A percentile compares a stretch with the other conserved stretches of the same genome.
phyloP scores from a whole-genome alignment of 2,113 vertebrate species.

The Globicephala melas region DNA sequence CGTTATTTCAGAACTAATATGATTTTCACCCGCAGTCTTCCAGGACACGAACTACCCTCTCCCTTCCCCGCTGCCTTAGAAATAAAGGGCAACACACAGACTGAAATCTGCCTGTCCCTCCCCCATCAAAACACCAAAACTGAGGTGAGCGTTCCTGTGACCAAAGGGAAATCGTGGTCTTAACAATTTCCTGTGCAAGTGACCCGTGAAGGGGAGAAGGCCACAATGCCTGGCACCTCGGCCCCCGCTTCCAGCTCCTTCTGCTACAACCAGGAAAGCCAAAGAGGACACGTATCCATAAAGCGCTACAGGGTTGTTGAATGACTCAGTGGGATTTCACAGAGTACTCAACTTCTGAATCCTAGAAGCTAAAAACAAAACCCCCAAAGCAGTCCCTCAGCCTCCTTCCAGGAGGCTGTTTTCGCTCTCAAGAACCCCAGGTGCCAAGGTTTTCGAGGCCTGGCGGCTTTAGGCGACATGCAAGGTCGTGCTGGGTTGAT shows the following conservation, averaged over 20 bases:
- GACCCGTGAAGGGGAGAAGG: not conserved
- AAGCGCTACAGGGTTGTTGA: accelerated
- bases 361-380: not conserved
- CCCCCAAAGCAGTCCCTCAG: not conserved
- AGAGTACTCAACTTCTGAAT: not conserved
- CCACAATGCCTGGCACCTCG: accelerated
- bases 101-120: not conserved
- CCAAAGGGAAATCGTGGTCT: too few relatives aligned
- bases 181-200: not conserved
- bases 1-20: accelerated
- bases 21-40: accelerated
- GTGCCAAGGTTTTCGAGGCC: not conserved
- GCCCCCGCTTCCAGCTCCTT: not conserved
- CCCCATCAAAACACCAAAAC: not conserved
- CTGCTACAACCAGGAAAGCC: not conserved
- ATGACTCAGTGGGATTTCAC: accelerated
- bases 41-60: accelerated
- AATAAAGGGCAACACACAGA: not conserved
- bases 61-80: not conserved
- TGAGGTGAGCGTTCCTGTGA: not conserved
- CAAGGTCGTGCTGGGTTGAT: constrained; percentile 59
- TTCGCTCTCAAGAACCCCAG: not conserved
- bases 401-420: not conserved
- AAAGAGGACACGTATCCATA: accelerated
- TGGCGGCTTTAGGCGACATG: constrained; percentile 30